phyloP scores from a whole-genome alignment of 1,140 invertebrate species.

The Megathymus violae region DNA sequence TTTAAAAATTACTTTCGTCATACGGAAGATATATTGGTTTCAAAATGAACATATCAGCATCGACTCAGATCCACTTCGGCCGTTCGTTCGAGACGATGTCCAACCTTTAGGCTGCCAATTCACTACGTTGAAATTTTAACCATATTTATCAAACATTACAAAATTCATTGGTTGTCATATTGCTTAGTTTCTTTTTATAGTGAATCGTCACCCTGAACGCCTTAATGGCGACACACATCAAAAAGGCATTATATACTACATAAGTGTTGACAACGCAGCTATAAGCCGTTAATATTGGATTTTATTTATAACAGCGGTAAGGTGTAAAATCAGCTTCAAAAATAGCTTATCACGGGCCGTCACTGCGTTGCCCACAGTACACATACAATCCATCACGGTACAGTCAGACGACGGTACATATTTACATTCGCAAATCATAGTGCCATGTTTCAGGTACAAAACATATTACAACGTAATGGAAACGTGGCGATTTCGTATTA shows the following conservation, averaged over 20 bases:
- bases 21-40: too few species aligned
- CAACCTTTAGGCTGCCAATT: conserved; percentile 13
- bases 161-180: neutral
- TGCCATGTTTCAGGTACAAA: conserved; percentile 59
- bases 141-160: neutral
- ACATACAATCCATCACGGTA: conserved; percentile 17
- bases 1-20: too few species aligned
- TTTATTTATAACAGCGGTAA: neutral
- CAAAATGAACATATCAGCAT: too few species aligned
- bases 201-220: conserved; percentile 38
- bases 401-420: conserved; percentile 40
- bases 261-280: conserved; percentile 27
- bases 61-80: neutral
- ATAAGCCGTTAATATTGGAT: neutral
- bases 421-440: conserved; percentile 54
- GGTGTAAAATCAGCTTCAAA: neutral
- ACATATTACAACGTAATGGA: conserved; percentile 36
- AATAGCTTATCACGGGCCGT: neutral
- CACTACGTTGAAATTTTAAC: conserved; percentile 3
- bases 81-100: conserved; percentile 4
- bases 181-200: conserved; percentile 12
- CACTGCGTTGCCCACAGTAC: conserved; percentile 33
- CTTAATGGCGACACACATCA: conserved; percentile 45
- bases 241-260: conserved; percentile 64
- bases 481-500: neutral